Base-by-base conservation (phyloP, 2,888 invertebrate genomes). In the Eilema griseolum region DNA sequence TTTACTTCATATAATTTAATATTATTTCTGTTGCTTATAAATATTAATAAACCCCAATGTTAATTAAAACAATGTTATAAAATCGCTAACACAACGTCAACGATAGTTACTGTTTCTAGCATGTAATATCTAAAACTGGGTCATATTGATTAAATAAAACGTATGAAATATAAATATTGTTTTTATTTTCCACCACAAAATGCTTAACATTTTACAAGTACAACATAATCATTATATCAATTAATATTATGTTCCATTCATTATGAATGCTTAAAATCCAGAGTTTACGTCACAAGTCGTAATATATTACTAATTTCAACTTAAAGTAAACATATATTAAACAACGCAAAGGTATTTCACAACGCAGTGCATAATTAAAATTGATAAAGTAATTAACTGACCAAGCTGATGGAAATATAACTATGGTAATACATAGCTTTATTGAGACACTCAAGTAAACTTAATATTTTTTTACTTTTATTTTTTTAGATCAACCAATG, bases 161-260 rank as follows among this genome's bases (percentile, higher is more conserved):
- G 10, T 71, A 77, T 74, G 28, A 67, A 69, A 70, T 67, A 67
- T 72, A 67, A 67, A 73, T 75, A 69, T 70, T 81, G 62, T 74
- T 67, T 41, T 81, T 83, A 83, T 83, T 81, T 72, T 69, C 78
- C 81, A 75, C 76, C 76, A 81, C 71, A 78, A 78, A 76, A 76
- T 77, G 68, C 80, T 71, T 75, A 73, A 74, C 71, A 74, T 67
- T 70, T 67, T 66, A 46, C 56, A 64, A 61, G 31, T 66, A 62
- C 66, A 71, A 72, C 63, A 61, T 71, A 74, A 69, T 70, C 62
- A 70, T 72, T 61, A 76, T 63, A 76, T 63, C 24, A 24, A 41
- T 64, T 64, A 41, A 52, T 24, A 41, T 41, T 31, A 60, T 61
- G 63, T 46, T 63, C 52, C 63, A 70, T 59, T 57, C 63, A 70